Percentiles rank a stretch among this genome's conserved stretches.
Evolutionary conservation across 2,888 invertebrate genomes (phyloP).

Genomic region (Dexiosoma caninum): DNA sequence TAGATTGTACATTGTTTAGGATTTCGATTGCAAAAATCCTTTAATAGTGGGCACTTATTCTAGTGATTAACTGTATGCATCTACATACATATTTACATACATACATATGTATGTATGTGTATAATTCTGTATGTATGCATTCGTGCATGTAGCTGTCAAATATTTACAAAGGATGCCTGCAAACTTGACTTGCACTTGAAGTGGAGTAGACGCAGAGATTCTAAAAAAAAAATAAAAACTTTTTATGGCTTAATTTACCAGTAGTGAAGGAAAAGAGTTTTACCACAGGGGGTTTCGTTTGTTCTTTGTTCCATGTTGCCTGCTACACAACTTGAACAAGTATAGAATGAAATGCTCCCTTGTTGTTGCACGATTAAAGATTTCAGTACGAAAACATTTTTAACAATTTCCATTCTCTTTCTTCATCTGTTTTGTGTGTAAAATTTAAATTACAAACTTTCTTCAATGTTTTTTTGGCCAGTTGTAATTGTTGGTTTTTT

Average conservation of each 20-base stretch:
- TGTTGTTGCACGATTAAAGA: background rate
- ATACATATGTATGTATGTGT: background rate
- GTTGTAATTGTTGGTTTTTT: background rate
- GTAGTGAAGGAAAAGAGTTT: slow-evolving; percentile 18
- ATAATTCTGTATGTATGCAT: background rate
- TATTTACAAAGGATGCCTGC: slow-evolving; percentile 39
- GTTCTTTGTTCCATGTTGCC: background rate
- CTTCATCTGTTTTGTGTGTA: background rate
- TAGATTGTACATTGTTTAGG: no score
- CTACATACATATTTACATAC: no score
- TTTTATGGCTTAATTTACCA: slow-evolving; percentile 49
- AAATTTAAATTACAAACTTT: slow-evolving; percentile 18
- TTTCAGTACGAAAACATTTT: background rate
- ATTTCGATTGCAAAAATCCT: no score
- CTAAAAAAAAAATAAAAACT: slow-evolving; percentile 18
- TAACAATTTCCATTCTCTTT: slow-evolving; percentile 1
- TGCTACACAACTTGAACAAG: background rate
- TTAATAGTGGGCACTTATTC: no score
- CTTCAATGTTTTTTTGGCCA: background rate
- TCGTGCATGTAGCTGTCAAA: slow-evolving; percentile 19
- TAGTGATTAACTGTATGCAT: no score
- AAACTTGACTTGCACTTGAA: slow-evolving; percentile 55
- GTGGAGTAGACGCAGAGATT: slow-evolving; percentile 19
- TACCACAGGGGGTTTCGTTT: background rate
- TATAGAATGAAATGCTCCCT: background rate